Conservation (phyloP, 1,140 invertebrate genomes). For the Drosophila repletoides region DNA sequence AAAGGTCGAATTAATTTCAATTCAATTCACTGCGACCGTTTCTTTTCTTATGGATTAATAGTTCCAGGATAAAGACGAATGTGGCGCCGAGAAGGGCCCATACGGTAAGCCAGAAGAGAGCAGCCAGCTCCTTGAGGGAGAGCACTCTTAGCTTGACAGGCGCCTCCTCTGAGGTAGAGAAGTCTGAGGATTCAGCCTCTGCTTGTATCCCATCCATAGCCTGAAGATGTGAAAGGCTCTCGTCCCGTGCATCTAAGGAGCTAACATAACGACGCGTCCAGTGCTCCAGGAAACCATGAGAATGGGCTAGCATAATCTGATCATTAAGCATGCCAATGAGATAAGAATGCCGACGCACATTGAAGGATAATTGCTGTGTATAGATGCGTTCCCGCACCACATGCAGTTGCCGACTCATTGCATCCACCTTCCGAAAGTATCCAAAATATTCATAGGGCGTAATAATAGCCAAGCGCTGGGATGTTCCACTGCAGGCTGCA, state of each 20-base stretch:
- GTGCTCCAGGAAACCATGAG: constrained; percentile 61
- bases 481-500: constrained; percentile 45
- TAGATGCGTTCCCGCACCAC: constrained; percentile 64
- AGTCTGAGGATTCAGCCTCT: constrained; percentile 6
- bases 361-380: constrained; percentile 69
- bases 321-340: constrained; percentile 55
- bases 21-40: no score
- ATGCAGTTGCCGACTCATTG: constrained; percentile 55
- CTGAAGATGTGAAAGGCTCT: constrained; percentile 45
- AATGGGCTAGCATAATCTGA: constrained; percentile 56
- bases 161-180: neutral
- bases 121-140: constrained; percentile 52
- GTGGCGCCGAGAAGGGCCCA: constrained; percentile 48
- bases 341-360: constrained; percentile 64
- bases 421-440: constrained; percentile 66
- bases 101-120: constrained; percentile 57
- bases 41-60: constrained; percentile 54
- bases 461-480: constrained; percentile 47
- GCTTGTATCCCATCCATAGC: constrained; percentile 16
- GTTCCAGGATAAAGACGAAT: constrained; percentile 46
- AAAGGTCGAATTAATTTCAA: no score
- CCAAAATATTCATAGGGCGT: constrained; percentile 73
- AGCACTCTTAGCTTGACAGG: constrained; percentile 35
- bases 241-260: constrained; percentile 52
- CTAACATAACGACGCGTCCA: constrained; percentile 66